Conservation (phyloP, 2,113 vertebrate genomes). For the Pipa parva region DNA sequence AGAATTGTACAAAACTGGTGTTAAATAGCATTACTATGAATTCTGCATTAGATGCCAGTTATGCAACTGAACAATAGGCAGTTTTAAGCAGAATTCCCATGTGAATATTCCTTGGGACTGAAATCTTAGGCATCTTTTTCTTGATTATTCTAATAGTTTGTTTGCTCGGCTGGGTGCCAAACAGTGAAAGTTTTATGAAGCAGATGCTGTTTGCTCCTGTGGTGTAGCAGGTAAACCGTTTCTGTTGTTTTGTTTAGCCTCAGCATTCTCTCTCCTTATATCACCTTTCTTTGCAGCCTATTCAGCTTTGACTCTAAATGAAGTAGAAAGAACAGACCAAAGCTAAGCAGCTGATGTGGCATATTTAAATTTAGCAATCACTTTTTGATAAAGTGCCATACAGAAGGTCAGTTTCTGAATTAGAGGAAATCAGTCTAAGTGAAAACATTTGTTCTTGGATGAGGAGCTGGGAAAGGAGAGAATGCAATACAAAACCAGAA, state of each 20-base stretch:
- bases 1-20: too few relatives aligned
- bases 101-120: too few relatives aligned
- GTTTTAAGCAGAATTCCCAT: too few relatives aligned
- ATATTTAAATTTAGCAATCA: not conserved
- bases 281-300: not conserved
- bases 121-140: too few relatives aligned
- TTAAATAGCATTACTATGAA: too few relatives aligned
- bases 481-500: too few relatives aligned
- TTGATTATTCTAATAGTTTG: too few relatives aligned
- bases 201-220: not conserved
- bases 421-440: not conserved
- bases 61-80: too few relatives aligned
- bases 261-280: not conserved
- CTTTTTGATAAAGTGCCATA: slow-evolving; percentile 1
- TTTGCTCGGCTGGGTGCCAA: too few relatives aligned
- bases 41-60: too few relatives aligned
- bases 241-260: too few relatives aligned
- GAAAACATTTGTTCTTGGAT: not conserved
- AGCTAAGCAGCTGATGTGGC: not conserved
- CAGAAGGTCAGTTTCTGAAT: not conserved
- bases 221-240: too few relatives aligned
- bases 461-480: not conserved
- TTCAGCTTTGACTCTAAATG: not conserved
- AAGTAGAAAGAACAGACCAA: not conserved
- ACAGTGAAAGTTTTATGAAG: not conserved